These are phyloP conservation scores for Cochlearius cochlearius DNA, from an alignment of 2,113 vertebrate genomes.

Conservation along the genomic window DNA sequence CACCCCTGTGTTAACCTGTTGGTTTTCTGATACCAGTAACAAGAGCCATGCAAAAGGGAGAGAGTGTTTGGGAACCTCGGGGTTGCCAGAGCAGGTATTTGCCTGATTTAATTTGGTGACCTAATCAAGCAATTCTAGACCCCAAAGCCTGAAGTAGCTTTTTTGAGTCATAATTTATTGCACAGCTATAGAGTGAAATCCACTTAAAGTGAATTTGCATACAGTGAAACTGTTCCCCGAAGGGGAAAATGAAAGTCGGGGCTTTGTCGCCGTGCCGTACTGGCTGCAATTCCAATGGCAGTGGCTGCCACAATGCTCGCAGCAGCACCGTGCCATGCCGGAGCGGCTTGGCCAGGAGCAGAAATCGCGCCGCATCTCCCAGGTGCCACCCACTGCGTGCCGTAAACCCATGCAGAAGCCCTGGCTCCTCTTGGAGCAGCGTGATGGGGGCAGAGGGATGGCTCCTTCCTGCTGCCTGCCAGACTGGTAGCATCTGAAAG, in stretches of 20 bases:
- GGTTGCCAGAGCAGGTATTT: neutral
- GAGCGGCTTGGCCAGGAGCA: neutral
- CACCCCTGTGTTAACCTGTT: neutral
- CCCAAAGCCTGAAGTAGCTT: neutral
- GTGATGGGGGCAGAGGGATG: neutral
- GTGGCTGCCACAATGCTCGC: accelerated
- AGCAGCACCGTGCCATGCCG: accelerated
- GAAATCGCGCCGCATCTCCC: neutral
- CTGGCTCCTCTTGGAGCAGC: neutral
- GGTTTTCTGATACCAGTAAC: neutral
- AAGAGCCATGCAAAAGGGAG: neutral
- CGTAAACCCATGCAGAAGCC: neutral
- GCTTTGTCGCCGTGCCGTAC: neutral
- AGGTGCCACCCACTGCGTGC: accelerated
- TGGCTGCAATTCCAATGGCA: neutral
- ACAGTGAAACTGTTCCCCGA: neutral
- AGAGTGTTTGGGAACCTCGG: neutral
- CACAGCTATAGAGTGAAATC: neutral
- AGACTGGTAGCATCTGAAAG: neutral
- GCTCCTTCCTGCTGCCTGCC: neutral
- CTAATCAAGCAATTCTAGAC: neutral
- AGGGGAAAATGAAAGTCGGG: neutral
- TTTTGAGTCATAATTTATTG: neutral
- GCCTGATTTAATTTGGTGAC: neutral
- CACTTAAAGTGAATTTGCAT: neutral